phyloP scores from a whole-genome alignment of 2,888 invertebrate genomes.

The Andricus quercusramuli region DNA sequence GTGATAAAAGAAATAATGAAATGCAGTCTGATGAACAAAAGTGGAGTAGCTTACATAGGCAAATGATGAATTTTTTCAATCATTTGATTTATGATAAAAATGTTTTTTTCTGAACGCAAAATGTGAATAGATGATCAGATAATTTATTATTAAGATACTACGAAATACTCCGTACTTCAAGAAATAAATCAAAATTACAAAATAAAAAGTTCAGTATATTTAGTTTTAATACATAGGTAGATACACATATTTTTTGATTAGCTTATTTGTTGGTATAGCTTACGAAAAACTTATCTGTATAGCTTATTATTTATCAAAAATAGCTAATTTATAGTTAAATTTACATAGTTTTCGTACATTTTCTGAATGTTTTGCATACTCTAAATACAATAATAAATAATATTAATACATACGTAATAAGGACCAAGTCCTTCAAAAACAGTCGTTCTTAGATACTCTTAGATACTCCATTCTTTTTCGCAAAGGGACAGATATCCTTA shows the following conservation, averaged over 20 bases:
- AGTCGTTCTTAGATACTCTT: slow-evolving; percentile 27
- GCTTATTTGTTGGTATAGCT: too few relatives aligned
- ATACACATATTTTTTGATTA: too few relatives aligned
- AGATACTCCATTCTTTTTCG: slow-evolving; percentile 71
- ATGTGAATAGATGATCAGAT: too few relatives aligned
- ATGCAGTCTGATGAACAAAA: too few relatives aligned
- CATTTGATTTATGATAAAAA: too few relatives aligned
- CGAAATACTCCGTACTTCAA: neutral
- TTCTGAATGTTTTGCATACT: neutral
- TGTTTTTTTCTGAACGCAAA: too few relatives aligned
- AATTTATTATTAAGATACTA: too few relatives aligned
- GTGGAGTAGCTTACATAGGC: too few relatives aligned
- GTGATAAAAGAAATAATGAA: too few relatives aligned
- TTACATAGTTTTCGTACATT: neutral
- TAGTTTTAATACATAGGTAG: neutral
- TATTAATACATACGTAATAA: slow-evolving; percentile 12
- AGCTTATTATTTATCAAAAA: neutral
- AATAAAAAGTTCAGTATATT: neutral
- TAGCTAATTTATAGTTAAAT: neutral
- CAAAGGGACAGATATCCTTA: slow-evolving; percentile 88
- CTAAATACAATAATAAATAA: slow-evolving; percentile 39
- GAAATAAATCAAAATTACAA: neutral
- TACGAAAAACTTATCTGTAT: neutral
- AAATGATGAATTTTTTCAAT: too few relatives aligned
- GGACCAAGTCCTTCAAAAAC: neutral